Evolutionary conservation across 1,140 invertebrate genomes (phyloP).

Genomic region (Lepidotrigona ventralis): DNA sequence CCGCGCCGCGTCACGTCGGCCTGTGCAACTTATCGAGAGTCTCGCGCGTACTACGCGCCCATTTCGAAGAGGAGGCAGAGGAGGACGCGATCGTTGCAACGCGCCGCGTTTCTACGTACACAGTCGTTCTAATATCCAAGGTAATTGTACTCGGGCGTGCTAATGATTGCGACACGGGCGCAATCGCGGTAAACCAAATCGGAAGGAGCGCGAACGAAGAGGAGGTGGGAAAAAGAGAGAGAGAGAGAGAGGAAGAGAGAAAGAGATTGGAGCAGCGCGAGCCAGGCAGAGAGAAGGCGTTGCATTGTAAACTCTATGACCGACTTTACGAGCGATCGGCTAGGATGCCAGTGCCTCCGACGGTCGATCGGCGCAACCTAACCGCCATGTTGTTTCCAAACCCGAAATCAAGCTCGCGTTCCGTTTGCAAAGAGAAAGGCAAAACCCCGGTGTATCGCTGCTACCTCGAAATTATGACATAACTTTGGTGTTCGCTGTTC

Average conservation of each 20-base stretch:
- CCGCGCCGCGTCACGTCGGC: slow-evolving; percentile 29
- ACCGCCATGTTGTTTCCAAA: slow-evolving; percentile 58
- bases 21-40: slow-evolving; percentile 46
- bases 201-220: not conserved
- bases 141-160: slow-evolving; percentile 57
- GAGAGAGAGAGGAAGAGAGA: not conserved
- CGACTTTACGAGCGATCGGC: slow-evolving; percentile 48
- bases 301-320: slow-evolving; percentile 51
- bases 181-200: slow-evolving; percentile 59
- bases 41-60: slow-evolving; percentile 43
- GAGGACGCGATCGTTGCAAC: slow-evolving; percentile 46
- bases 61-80: slow-evolving; percentile 16
- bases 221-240: not conserved
- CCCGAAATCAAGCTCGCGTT: slow-evolving; percentile 56
- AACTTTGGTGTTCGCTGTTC: slow-evolving; percentile 13
- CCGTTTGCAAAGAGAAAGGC: slow-evolving; percentile 55
- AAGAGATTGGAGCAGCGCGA: slow-evolving; percentile 4
- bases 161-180: slow-evolving; percentile 62
- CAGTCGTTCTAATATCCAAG: slow-evolving; percentile 62
- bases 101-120: not conserved
- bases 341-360: slow-evolving; percentile 46
- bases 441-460: not conserved
- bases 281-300: slow-evolving; percentile 35
- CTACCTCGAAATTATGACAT: slow-evolving; percentile 42
- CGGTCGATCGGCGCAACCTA: slow-evolving; percentile 38